Conservation (phyloP, 2,113 vertebrate species). For the Microtus richardsoni region DNA sequence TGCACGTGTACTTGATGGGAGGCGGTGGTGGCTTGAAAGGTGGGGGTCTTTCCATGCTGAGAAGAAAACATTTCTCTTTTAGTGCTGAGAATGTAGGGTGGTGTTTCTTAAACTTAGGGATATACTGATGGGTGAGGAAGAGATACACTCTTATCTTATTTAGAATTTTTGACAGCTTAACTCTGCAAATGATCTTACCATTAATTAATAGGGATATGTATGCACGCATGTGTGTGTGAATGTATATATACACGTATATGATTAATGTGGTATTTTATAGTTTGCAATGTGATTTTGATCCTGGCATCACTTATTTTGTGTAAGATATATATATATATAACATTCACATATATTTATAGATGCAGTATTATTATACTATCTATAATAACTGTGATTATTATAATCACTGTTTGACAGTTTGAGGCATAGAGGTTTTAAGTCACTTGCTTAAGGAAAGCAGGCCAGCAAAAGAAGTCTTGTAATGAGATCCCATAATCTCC, state of each 20-base stretch:
- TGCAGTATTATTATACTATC: too few relatives aligned
- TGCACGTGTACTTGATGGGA: conserved; percentile 83
- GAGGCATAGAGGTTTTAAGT: conserved; percentile 1
- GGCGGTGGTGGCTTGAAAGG: conserved; percentile 85
- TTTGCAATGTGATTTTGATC: background rate
- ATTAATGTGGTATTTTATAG: background rate
- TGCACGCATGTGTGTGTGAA: too few relatives aligned
- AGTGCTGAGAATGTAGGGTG: conserved; percentile 9
- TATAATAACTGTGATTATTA: background rate
- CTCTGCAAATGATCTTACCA: background rate
- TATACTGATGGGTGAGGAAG: background rate
- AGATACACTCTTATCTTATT: background rate
- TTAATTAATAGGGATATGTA: background rate
- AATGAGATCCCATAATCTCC: background rate
- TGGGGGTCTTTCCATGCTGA: conserved; percentile 85
- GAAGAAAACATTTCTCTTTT: conserved; percentile 9
- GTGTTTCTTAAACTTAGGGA: conserved; percentile 18
- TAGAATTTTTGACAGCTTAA: background rate
- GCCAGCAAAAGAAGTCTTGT: background rate
- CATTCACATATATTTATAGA: too few relatives aligned
- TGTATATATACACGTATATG: background rate
- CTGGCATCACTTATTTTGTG: background rate
- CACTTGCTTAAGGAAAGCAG: background rate
- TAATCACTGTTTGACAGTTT: background rate
- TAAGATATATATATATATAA: too few relatives aligned